Base-by-base conservation (phyloP, 2,113 vertebrate genomes). In the Spea bombifrons region DNA sequence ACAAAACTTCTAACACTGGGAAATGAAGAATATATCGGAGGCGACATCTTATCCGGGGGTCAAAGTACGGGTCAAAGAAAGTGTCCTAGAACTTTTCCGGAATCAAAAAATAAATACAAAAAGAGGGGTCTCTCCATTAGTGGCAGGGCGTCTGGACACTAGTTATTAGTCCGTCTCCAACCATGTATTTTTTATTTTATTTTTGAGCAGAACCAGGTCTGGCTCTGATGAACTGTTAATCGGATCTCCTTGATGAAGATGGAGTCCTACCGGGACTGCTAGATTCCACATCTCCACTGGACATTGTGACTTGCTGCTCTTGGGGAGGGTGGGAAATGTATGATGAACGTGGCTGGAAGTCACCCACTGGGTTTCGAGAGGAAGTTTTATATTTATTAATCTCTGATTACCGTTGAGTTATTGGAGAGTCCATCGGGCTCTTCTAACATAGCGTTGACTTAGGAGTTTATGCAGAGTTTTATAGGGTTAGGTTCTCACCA, bases 381-480 rank as follows among this genome's bases (percentile, higher is more conserved):
- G 68, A 85, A 90, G 71, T 82, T 72, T 44, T 77, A 50, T 79
- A 79, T 79, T 79, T 79, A 79, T 79, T 79, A 65, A 78, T 78
- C 76, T 53, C 15, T 17, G 16, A 61, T 16, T 61, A 59, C 15
- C 15, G 83, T 76, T 66, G 73, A 81, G 78, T 71, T 81, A 75
- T 59, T 67, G 78, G 78, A 82, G 50, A 75, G 83, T 82, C 78
- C 55, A 75, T 85, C 86, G 89, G 86, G 84, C 84, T 90, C 75
- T 88, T 86, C 84, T 84, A 82, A 88, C 44, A 63, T 78, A 86
- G 86, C 88, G 77, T 76, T 0, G 64, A 75, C 87, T 86, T 89
- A 88, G 90, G 88, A 90, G 90, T 89, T 92, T 91, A 88, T 90
- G 86, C 90, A 90, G 92, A 86, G 85, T 85, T 89, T 87, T 49